These are phyloP conservation scores for Thamnophis sirtalis DNA, from an alignment of 2,113 vertebrate genomes.

Conservation along the genomic window DNA sequence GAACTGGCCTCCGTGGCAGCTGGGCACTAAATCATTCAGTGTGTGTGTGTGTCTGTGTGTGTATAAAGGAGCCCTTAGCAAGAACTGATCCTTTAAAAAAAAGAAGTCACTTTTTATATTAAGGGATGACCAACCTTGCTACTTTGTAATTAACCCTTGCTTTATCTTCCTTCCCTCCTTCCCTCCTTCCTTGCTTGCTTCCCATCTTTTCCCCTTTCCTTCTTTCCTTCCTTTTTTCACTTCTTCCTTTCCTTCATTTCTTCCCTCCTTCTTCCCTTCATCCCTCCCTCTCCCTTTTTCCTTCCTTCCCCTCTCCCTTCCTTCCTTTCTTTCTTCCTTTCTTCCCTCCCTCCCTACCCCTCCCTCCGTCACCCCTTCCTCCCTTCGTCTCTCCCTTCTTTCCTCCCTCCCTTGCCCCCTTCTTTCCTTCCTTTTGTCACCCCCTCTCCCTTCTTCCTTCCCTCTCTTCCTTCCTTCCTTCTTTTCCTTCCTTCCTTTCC, in stretches of 20 bases:
- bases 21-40: neutral
- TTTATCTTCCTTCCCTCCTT: neutral
- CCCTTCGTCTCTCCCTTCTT: accelerated
- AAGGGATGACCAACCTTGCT: too few relatives aligned
- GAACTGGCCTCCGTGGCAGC: neutral
- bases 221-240: too few relatives aligned
- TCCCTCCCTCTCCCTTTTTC: accelerated
- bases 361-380: accelerated
- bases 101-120: neutral
- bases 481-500: accelerated
- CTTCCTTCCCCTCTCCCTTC: accelerated
- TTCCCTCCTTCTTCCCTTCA: accelerated
- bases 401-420: accelerated
- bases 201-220: too few relatives aligned
- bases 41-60: too few relatives aligned
- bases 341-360: accelerated
- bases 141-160: neutral
- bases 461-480: too few relatives aligned
- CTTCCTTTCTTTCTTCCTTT: accelerated
- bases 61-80: neutral
- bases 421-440: too few relatives aligned
- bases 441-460: too few relatives aligned
- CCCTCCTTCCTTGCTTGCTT: too few relatives aligned
- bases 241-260: accelerated
- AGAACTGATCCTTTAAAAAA: neutral